A percentile compares a stretch with the other conserved stretches of the same genome.
These are phyloP conservation scores for Idris sp. DNA, from an alignment of 1,140 invertebrate species.

Conservation along the genomic window DNA sequence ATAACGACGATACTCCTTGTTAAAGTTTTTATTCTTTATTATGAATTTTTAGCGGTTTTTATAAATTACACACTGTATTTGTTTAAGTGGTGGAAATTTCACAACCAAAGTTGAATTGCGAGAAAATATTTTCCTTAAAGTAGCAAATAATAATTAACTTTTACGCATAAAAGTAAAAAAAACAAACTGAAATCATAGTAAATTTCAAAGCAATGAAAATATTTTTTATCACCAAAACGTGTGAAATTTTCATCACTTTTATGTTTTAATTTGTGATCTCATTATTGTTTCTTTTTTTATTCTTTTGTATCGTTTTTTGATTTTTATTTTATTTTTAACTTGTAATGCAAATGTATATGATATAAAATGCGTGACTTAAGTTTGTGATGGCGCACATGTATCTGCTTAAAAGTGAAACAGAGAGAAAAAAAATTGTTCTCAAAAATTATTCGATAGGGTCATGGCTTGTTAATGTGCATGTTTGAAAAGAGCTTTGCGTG, in stretches of 20 bases:
- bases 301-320: constrained; percentile 5
- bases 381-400: constrained; percentile 42
- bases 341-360: constrained; percentile 8
- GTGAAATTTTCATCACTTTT: constrained; percentile 25
- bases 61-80: too few species aligned
- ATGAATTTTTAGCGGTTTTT: too few species aligned
- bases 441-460: constrained; percentile 33
- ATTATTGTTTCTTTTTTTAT: constrained; percentile 35
- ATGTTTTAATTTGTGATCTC: constrained; percentile 51
- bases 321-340: constrained; percentile 16
- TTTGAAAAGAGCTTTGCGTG: constrained; percentile 37
- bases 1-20: constrained; percentile 44
- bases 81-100: too few species aligned
- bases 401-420: constrained; percentile 34
- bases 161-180: too few species aligned
- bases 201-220: too few species aligned
- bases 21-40: constrained; percentile 44
- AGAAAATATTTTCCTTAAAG: too few species aligned
- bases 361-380: constrained; percentile 23
- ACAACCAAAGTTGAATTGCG: too few species aligned
- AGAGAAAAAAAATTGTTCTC: constrained; percentile 11
- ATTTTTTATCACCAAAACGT: too few species aligned
- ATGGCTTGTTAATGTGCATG: constrained; percentile 46
- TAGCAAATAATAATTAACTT: too few species aligned
- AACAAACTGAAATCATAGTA: too few species aligned